Evolutionary conservation across 2,113 vertebrate species (phyloP).

Genomic region (Ivindomyrus marchei): DNA sequence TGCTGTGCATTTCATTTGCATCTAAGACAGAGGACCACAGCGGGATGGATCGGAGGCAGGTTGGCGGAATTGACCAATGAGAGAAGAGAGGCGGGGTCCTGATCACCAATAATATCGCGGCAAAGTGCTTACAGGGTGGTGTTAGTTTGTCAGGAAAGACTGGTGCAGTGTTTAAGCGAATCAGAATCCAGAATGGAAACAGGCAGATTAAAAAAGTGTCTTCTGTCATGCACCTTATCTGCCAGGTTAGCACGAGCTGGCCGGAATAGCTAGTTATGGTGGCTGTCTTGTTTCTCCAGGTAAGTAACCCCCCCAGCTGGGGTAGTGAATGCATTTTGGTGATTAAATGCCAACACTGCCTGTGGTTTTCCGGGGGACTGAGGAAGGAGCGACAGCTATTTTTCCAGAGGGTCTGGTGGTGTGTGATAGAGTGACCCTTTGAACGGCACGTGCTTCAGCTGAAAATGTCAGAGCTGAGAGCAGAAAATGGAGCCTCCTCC

Average conservation of each 20-base stretch:
- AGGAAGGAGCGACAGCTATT: neutral
- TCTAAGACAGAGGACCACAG: neutral
- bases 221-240: neutral
- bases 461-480: neutral
- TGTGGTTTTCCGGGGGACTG: neutral
- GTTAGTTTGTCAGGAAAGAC: neutral
- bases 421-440: neutral
- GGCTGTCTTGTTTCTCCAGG: neutral
- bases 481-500: neutral
- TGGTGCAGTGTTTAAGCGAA: neutral
- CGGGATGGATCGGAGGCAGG: neutral
- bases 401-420: neutral
- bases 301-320: neutral
- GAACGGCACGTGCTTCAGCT: neutral
- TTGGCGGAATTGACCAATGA: neutral
- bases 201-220: neutral
- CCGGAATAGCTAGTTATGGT: neutral
- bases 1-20: neutral
- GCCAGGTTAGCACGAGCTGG: neutral
- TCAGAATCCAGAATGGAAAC: neutral
- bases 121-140: neutral
- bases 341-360: neutral
- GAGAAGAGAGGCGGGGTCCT: neutral
- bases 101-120: neutral
- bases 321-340: neutral